These are phyloP conservation scores for Scaptomyza montana DNA, from an alignment of 1,140 invertebrate genomes.

Conservation along the genomic window DNA sequence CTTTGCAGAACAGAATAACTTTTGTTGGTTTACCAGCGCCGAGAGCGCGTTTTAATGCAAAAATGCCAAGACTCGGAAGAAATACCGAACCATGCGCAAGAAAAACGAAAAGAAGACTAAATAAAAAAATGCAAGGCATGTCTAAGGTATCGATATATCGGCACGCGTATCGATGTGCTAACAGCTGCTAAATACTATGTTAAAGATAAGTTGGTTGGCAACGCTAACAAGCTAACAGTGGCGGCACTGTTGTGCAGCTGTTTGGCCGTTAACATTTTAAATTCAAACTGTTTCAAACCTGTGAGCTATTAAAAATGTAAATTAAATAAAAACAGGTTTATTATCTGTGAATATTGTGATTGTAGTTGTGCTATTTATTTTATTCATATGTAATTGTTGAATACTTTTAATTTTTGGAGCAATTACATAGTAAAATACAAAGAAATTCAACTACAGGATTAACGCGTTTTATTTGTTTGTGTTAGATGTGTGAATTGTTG, in stretches of 20 bases:
- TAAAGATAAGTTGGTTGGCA: conserved; percentile 6
- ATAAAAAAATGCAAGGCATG: conserved; percentile 31
- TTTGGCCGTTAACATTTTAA: background rate
- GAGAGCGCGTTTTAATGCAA: conserved; percentile 50
- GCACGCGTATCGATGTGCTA: conserved; percentile 17
- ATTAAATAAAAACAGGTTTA: background rate
- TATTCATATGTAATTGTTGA: conserved; percentile 33
- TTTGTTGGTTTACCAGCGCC: conserved; percentile 45
- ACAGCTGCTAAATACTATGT: background rate
- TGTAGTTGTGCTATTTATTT: conserved; percentile 35
- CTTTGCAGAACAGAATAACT: conserved; percentile 44
- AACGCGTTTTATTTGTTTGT: conserved; percentile 9
- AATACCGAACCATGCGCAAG: conserved; percentile 42
- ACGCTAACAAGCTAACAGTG: background rate
- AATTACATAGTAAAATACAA: conserved; percentile 44
- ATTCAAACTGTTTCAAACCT: background rate
- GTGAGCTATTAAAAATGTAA: no score
- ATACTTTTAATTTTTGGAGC: conserved; percentile 40
- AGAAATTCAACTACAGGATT: conserved; percentile 45
- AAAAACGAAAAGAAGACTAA: conserved; percentile 53
- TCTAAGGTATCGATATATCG: conserved; percentile 17
- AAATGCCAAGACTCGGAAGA: conserved; percentile 41
- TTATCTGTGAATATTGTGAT: background rate
- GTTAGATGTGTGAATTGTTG: background rate
- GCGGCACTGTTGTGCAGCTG: conserved; percentile 8